Evolutionary conservation across 2,888 invertebrate genomes (phyloP).

Genomic region (Cordylochernes scorpioides): DNA sequence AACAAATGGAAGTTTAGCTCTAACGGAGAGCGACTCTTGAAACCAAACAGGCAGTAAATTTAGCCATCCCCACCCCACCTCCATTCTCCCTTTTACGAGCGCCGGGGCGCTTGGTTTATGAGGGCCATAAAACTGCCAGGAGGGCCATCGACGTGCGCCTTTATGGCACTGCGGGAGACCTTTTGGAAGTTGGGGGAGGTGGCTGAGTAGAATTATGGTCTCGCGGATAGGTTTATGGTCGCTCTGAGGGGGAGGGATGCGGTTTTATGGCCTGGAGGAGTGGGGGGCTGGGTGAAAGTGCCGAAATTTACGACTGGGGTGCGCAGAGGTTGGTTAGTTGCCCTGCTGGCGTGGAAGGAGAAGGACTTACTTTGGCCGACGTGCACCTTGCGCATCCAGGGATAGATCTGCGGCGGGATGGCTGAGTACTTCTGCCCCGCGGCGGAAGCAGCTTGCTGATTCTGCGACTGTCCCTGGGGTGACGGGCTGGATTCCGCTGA

Average conservation of each 20-base stretch:
- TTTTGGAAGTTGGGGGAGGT: background rate
- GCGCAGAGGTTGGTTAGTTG: background rate
- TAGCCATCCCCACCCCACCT: too few relatives aligned
- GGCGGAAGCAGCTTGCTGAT: conserved; percentile 2
- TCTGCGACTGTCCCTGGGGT: conserved; percentile 31
- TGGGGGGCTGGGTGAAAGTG: background rate
- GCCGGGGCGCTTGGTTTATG: conserved; percentile 9
- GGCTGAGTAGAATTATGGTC: conserved; percentile 12
- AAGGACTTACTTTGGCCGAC: conserved; percentile 84
- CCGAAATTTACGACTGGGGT: background rate
- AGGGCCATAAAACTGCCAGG: conserved; percentile 11
- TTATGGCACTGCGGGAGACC: conserved; percentile 8
- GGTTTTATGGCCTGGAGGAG: too few relatives aligned
- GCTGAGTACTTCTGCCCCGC: conserved; percentile 20
- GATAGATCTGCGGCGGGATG: conserved; percentile 76
- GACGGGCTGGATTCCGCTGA: conserved; percentile 27
- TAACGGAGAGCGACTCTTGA: too few relatives aligned
- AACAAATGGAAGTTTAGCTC: too few relatives aligned
- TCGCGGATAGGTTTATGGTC: conserved; percentile 13
- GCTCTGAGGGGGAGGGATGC: conserved; percentile 11
- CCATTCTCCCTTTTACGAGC: too few relatives aligned
- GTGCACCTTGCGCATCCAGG: conserved; percentile 97
- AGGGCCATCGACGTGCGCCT: conserved; percentile 5
- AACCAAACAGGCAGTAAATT: too few relatives aligned
- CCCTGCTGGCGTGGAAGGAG: background rate